Percentiles rank a stretch among this genome's conserved stretches.
phyloP scores from a whole-genome alignment of 2,888 invertebrate genomes.

The Unio delphinus region DNA sequence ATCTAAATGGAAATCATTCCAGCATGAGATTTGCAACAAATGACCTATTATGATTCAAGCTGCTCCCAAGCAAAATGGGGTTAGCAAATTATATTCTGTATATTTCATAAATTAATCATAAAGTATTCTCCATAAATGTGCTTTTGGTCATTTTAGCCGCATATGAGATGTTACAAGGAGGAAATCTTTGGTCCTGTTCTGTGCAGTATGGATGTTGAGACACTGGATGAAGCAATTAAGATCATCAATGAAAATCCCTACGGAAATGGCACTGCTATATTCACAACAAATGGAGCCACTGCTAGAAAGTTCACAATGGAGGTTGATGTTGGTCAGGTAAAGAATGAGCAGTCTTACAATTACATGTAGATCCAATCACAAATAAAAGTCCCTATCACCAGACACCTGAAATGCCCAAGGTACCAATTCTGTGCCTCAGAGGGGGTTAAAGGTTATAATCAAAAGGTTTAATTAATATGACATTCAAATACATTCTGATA shows the following conservation, averaged over 20 bases:
- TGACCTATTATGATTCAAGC: too few relatives aligned
- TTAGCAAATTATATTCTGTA: too few relatives aligned
- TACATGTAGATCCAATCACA: background rate
- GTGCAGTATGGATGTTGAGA: slow-evolving; percentile 87
- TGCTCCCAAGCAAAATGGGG: too few relatives aligned
- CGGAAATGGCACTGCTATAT: slow-evolving; percentile 98
- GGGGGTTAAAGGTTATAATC: too few relatives aligned
- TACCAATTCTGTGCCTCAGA: too few relatives aligned
- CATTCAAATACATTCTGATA: too few relatives aligned
- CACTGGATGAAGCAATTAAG: slow-evolving; percentile 92
- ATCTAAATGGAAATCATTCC: too few relatives aligned
- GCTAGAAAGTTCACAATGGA: slow-evolving; percentile 93
- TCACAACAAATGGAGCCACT: slow-evolving; percentile 97
- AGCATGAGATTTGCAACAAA: too few relatives aligned
- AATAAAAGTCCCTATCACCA: too few relatives aligned
- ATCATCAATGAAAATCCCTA: slow-evolving; percentile 95
- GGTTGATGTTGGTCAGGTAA: slow-evolving; percentile 92
- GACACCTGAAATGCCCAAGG: too few relatives aligned
- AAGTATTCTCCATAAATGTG: background rate
- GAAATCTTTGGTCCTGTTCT: slow-evolving; percentile 99
- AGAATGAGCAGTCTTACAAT: background rate
- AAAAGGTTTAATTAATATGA: too few relatives aligned
- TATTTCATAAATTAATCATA: too few relatives aligned
- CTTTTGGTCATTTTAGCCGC: slow-evolving; percentile 73
- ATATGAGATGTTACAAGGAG: slow-evolving; percentile 94